phyloP scores from a whole-genome alignment of 1,140 invertebrate species.

The Hyles vespertilio region DNA sequence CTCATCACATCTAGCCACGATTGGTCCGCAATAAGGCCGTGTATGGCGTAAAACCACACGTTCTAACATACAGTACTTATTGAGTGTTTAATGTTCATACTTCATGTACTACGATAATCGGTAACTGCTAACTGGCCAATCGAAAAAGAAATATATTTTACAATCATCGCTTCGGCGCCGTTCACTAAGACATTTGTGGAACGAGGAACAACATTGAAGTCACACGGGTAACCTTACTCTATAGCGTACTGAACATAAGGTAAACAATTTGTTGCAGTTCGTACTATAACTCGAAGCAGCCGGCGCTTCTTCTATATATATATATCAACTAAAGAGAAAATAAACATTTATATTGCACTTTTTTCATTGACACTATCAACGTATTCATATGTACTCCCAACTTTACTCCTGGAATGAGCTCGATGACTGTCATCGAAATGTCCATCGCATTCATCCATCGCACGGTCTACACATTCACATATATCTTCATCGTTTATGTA shows the following conservation, averaged over 20 bases:
- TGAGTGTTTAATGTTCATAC: not conserved
- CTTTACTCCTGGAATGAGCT: conserved; percentile 63
- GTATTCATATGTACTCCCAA: conserved; percentile 27
- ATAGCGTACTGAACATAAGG: not conserved
- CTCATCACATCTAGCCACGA: conserved; percentile 34
- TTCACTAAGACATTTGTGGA: no score
- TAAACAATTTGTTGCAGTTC: conserved; percentile 39
- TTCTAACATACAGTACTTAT: conserved; percentile 12
- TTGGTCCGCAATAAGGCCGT: conserved; percentile 66
- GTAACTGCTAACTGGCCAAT: conserved; percentile 5
- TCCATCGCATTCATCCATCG: conserved; percentile 38
- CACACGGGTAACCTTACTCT: not conserved
- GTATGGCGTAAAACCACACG: conserved; percentile 14
- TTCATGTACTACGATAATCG: conserved; percentile 1
- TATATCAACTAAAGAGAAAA: conserved; percentile 8
- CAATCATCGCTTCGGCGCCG: not conserved
- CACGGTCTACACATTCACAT: conserved; percentile 38
- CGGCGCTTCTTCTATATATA: conserved; percentile 9
- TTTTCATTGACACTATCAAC: conserved; percentile 27
- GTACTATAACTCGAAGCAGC: conserved; percentile 16
- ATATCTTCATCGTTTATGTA: conserved; percentile 33
- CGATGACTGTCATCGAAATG: conserved; percentile 32
- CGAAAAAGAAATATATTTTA: conserved; percentile 4
- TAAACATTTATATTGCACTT: conserved; percentile 32
- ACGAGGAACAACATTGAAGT: not conserved